These are phyloP conservation scores for Xiphophorus couchianus DNA, from an alignment of 2,113 vertebrate genomes.

Conservation along the genomic window DNA sequence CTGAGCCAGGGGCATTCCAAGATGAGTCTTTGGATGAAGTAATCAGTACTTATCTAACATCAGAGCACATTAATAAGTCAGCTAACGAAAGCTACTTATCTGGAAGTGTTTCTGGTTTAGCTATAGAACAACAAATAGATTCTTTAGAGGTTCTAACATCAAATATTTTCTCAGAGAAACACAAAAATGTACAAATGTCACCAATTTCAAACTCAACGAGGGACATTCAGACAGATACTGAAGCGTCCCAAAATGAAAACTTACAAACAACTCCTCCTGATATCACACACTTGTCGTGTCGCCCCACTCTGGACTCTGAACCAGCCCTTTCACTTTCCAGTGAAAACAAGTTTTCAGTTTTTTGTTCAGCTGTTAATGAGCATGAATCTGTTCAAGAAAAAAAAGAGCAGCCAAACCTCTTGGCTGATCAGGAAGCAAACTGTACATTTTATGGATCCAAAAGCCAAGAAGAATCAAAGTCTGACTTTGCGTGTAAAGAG, in stretches of 20 bases:
- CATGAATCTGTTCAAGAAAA: constrained; percentile 2
- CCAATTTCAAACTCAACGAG: neutral
- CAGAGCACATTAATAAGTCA: neutral
- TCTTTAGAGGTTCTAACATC: neutral
- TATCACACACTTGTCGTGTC: constrained; percentile 8
- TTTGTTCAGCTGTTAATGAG: constrained; percentile 22
- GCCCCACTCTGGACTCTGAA: constrained; percentile 34
- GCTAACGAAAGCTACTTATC: neutral
- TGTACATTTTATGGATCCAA: neutral
- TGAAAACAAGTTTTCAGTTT: constrained; percentile 18
- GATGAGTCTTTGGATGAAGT: constrained; percentile 7
- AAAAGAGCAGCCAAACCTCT: neutral
- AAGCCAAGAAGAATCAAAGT: constrained; percentile 12
- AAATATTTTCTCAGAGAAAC: constrained; percentile 14
- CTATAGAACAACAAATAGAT: constrained; percentile 8
- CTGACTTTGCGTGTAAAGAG: neutral
- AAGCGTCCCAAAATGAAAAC: constrained; percentile 19
- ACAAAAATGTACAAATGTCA: constrained; percentile 3
- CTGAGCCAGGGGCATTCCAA: neutral
- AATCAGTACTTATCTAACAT: neutral
- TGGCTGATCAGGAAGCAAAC: neutral
- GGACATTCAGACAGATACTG: neutral
- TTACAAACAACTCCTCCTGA: constrained; percentile 16
- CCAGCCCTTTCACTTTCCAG: constrained; percentile 11
- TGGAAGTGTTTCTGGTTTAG: neutral